Evolutionary conservation across 2,888 invertebrate genomes (phyloP).

Genomic region (Heliconius aoede): DNA sequence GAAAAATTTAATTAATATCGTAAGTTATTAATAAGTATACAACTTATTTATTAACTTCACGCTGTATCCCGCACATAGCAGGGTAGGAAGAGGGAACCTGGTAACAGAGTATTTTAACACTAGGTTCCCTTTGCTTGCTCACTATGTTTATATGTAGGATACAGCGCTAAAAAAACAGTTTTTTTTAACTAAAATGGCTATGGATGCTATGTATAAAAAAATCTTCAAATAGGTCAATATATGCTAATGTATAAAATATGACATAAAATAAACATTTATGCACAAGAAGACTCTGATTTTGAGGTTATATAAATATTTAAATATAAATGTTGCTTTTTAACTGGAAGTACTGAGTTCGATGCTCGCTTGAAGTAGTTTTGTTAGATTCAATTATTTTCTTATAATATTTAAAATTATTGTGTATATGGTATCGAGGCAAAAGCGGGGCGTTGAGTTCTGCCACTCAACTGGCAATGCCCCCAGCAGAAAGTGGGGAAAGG

Average conservation of each 20-base stretch:
- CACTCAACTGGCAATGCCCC: no score
- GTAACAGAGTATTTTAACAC: neutral
- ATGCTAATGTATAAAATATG: slow-evolving; percentile 22
- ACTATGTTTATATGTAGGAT: no score
- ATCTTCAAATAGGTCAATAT: slow-evolving; percentile 25
- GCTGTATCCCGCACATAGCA: neutral
- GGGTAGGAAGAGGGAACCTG: neutral
- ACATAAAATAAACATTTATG: slow-evolving; percentile 23
- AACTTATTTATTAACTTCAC: neutral
- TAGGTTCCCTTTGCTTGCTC: neutral
- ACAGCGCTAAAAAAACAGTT: neutral
- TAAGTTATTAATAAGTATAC: neutral
- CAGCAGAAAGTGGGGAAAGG: no score
- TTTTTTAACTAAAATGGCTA: neutral
- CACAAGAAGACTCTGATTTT: slow-evolving; percentile 19
- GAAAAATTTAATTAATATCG: neutral
- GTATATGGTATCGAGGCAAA: no score
- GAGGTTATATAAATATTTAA: slow-evolving; percentile 28
- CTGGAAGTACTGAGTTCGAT: neutral
- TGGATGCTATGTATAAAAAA: neutral
- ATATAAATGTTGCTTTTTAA: neutral
- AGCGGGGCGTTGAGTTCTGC: no score
- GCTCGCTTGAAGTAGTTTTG: neutral
- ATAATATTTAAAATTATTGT: no score
- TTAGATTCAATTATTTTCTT: no score